Evolutionary conservation across 2,888 invertebrate genomes (phyloP).

Genomic region (Subacronicta megacephala): DNA sequence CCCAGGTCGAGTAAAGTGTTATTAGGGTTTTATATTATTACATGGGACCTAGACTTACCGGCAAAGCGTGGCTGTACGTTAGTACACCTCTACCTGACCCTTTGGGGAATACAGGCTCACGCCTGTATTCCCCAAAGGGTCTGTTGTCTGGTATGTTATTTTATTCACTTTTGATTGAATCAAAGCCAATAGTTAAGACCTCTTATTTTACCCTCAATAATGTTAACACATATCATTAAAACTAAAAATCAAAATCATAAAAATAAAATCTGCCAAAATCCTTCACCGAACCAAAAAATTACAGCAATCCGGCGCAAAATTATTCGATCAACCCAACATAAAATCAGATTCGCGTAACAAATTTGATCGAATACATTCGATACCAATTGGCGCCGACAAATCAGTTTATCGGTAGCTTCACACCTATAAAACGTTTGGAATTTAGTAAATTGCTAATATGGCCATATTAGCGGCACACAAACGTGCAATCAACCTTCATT

Average conservation of each 20-base stretch:
- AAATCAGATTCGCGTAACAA: slow-evolving; percentile 42
- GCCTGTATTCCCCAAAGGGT: too few species aligned
- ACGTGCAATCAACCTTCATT: slow-evolving; percentile 57
- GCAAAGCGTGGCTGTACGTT: too few species aligned
- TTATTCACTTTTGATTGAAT: too few species aligned
- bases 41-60: too few species aligned
- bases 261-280: background rate
- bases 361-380: slow-evolving; percentile 48
- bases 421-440: slow-evolving; percentile 38
- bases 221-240: too few species aligned
- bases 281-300: slow-evolving; percentile 10
- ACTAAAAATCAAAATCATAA: background rate
- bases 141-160: too few species aligned
- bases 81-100: too few species aligned
- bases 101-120: too few species aligned
- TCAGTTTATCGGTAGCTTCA: slow-evolving; percentile 45
- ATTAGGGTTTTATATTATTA: too few species aligned
- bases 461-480: slow-evolving; percentile 47
- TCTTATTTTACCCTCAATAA: too few species aligned
- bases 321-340: slow-evolving; percentile 20
- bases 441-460: slow-evolving; percentile 49
- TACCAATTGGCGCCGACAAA: slow-evolving; percentile 45
- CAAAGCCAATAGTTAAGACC: too few species aligned
- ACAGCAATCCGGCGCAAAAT: slow-evolving; percentile 20
- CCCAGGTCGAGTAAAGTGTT: too few species aligned